These are phyloP conservation scores for Scrobipalpa atriplicella DNA, from an alignment of 2,888 invertebrate genomes.

Conservation along the genomic window DNA sequence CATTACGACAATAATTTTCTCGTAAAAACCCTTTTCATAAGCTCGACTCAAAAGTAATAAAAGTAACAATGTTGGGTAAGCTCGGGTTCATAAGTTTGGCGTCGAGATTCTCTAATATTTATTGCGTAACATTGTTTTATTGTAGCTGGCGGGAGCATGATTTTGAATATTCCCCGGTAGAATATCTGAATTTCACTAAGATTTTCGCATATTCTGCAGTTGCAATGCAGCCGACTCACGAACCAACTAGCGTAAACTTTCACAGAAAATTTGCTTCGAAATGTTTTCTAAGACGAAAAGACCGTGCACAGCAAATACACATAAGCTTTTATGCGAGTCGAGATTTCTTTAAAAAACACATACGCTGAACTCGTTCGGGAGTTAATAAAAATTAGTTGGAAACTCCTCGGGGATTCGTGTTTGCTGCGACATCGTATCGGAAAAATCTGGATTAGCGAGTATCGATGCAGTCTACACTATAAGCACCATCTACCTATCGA, in stretches of 20 bases:
- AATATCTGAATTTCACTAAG: constrained; percentile 52
- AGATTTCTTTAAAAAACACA: constrained; percentile 35
- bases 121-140: constrained; percentile 38
- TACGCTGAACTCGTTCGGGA: constrained; percentile 45
- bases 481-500: background rate
- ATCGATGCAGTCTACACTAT: background rate
- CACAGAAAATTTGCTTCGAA: constrained; percentile 65
- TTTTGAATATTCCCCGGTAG: constrained; percentile 53
- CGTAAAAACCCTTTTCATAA: constrained; percentile 31
- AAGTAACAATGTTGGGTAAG: constrained; percentile 31
- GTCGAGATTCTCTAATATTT: constrained; percentile 33
- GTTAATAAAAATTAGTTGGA: constrained; percentile 58
- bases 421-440: constrained; percentile 41
- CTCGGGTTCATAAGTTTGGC: constrained; percentile 28
- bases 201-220: constrained; percentile 53
- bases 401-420: constrained; percentile 45
- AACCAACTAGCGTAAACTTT: constrained; percentile 71
- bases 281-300: constrained; percentile 63
- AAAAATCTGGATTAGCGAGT: constrained; percentile 32
- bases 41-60: constrained; percentile 29
- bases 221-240: constrained; percentile 58
- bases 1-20: constrained; percentile 30
- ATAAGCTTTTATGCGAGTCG: constrained; percentile 43
- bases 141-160: constrained; percentile 44
- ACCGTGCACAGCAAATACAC: constrained; percentile 57